Base-by-base conservation (phyloP, 2,888 invertebrate genomes). In the Masnerella sp. region DNA sequence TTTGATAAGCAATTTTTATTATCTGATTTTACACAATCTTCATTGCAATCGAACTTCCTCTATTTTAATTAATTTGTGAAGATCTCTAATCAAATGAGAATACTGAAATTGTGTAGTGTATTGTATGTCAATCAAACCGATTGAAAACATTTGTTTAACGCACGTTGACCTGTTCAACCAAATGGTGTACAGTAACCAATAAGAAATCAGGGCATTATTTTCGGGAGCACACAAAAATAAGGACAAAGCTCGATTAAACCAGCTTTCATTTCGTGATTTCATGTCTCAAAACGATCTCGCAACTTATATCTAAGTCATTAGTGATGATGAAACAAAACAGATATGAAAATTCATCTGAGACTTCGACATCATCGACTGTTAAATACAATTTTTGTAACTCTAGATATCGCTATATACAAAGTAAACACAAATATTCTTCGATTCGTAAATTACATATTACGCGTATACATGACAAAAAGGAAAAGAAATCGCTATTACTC, bases 291-390 rank as follows among this genome's bases (percentile, higher is more conserved):
- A 61, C 45, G 9, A 69, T 69, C 69, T 62, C 70, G 42, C 42
- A 49, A 70, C 34, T 40, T 62, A 62, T 74, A 74, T 74, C 74
- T 69, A 68, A 74, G 74, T 74, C 74, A 74, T 69, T 74, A 73
- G 73, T 32, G 61, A 65, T 42, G 64, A 45, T 11, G 43, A 40
- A 52, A 52, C 14, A 58, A 38, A 32, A 49, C 15, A 36, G 49
- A 49, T 9, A 42, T 9, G 36, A 54, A 47, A 0, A 47, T 43
- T 20, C 12, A 45, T 47, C 28, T 54, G 34, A 47, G 32, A 61
- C 38, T 69, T 69, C 52, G 68, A 62, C 62, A 70, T 70, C 70
- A 62, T 70, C 70, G 62, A 70, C 56, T 70, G 62, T 61, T 70
- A 47, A 68, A 70, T 62, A 47, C 52, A 62, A 43, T 36, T 71